Base-by-base conservation (phyloP, 2,113 vertebrate genomes). In the Arenaria interpres region DNA sequence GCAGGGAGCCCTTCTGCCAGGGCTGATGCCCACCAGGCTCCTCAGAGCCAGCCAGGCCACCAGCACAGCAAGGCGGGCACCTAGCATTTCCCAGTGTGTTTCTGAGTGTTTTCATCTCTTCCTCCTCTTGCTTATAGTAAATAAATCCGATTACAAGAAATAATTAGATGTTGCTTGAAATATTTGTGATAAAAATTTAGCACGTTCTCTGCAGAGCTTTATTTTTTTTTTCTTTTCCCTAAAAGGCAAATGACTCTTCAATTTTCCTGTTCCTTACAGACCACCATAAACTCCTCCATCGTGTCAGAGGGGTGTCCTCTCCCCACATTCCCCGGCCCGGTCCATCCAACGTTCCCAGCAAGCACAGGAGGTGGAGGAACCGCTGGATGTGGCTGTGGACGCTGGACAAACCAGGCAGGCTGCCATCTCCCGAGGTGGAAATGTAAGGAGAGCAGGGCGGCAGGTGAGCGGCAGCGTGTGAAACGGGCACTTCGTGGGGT, bases 71-170 rank as follows among this genome's bases (percentile, higher is more conserved):
- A 35, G 53, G n/a, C 23, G 13, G 46, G 18, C 7, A 4, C 0
- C 0, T 46, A 24, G 17, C 1, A 0, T 9, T 85, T 68, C 46
- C 71, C 43, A 35, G 6, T 16, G 12, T 0, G 0, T 14, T 67
- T 72, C 30, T 35, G 22, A 30, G 39, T 37, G 6, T 66, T 66
- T 59, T n/a, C 27, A 1, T 35, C 28, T 76, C 35, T 51, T 69
- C 14, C 28, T 72, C 19, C 7, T 56, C 43, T 66, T 59, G 56
- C 28, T 64, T 12, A 14, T 63, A n/a, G 35, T 39, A 60, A 62
- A 39, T 50, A 68, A 45, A 16, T 62, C 6, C 6, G 10, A 57
- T 74, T 68, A 19, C 24, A 23, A 45, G 35, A 69, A 75, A 69
- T 57, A 57, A 37, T 43, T 33, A n/a, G 39, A 15, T 20, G 30